phyloP scores from a whole-genome alignment of 2,113 vertebrate genomes.

The Indri indri region DNA sequence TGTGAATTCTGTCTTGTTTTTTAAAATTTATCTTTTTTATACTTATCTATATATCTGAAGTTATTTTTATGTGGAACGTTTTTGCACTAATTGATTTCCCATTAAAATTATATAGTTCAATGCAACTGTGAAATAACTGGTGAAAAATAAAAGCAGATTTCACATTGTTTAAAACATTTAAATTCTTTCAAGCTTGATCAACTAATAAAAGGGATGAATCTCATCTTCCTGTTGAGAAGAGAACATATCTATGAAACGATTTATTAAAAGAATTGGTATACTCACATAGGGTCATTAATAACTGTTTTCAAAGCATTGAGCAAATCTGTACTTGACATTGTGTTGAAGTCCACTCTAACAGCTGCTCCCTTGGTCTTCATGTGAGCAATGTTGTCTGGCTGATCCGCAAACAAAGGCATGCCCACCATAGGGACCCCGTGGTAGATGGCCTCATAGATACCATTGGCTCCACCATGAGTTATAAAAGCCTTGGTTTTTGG shows the following conservation, averaged over 20 bases:
- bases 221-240: too few species aligned
- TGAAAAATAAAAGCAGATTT: neutral
- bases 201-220: neutral
- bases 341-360: too few species aligned
- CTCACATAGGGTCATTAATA: conserved; percentile 88
- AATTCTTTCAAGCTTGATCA: neutral
- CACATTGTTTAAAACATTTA: neutral
- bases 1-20: neutral
- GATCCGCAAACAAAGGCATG: too few species aligned
- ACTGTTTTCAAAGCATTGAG: too few species aligned
- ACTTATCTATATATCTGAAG: neutral
- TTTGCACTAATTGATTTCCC: too few species aligned
- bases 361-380: too few species aligned
- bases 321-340: too few species aligned
- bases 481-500: conserved; percentile 88
- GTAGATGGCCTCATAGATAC: conserved; percentile 91
- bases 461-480: conserved; percentile 89
- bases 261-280: too few species aligned
- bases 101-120: neutral
- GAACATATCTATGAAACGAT: too few species aligned
- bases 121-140: neutral
- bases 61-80: too few species aligned
- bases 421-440: conserved; percentile 86
- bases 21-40: too few species aligned
- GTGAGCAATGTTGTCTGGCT: too few species aligned